phyloP scores from a whole-genome alignment of 2,888 invertebrate genomes.

The Heteromurus nitidus region DNA sequence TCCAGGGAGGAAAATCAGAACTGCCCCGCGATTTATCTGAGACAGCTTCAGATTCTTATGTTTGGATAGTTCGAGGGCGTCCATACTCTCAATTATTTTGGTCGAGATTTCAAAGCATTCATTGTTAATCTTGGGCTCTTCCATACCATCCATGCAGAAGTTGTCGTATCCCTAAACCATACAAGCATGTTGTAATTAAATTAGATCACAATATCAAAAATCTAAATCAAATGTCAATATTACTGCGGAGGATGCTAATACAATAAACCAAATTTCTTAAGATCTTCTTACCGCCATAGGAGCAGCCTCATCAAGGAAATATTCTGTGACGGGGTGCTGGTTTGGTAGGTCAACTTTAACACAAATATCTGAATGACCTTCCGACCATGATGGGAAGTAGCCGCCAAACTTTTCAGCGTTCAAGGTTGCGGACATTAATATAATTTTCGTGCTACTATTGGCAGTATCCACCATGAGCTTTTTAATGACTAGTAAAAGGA shows the following conservation, averaged over 20 bases:
- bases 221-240: neutral
- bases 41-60: neutral
- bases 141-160: conserved; percentile 75
- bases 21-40: conserved; percentile 78
- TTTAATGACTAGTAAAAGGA: conserved; percentile 87
- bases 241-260: neutral
- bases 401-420: conserved; percentile 83
- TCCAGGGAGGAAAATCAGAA: conserved; percentile 93
- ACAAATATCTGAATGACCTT: neutral
- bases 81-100: conserved; percentile 81
- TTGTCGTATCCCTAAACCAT: conserved; percentile 34
- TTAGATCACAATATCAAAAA: neutral
- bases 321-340: conserved; percentile 42
- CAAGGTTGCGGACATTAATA: conserved; percentile 97
- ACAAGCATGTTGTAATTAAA: neutral
- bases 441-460: conserved; percentile 81
- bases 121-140: conserved; percentile 79
- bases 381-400: conserved; percentile 78
- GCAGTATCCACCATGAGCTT: conserved; percentile 82
- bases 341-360: conserved; percentile 24
- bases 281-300: conserved; percentile 25
- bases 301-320: conserved; percentile 58
- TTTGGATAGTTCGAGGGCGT: too few relatives aligned
- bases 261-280: neutral
- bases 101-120: conserved; percentile 81